Conservation (phyloP, 1,140 invertebrate species). For the Bombus pyrosoma region DNA sequence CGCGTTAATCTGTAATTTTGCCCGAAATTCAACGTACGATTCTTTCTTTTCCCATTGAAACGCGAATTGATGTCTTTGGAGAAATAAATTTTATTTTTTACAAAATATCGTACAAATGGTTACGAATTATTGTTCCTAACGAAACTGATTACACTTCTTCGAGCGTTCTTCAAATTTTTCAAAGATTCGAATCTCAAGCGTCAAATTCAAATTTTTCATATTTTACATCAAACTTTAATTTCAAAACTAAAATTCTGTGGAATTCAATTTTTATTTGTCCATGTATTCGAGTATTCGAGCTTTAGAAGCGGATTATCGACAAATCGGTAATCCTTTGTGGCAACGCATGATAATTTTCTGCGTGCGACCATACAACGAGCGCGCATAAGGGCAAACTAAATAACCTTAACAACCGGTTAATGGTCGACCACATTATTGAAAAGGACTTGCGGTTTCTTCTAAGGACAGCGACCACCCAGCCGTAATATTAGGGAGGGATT, state of each 20-base stretch:
- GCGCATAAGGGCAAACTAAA: slow-evolving; percentile 3
- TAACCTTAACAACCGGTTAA: slow-evolving; percentile 48
- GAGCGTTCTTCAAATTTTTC: neutral
- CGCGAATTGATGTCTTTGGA: neutral
- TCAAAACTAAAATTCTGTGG: neutral
- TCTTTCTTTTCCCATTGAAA: neutral
- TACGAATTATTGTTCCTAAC: neutral
- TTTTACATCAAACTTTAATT: too few species aligned
- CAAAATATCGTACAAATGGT: neutral
- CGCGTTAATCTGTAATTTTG: slow-evolving; percentile 39
- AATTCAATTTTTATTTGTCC: too few species aligned
- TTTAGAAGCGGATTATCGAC: neutral
- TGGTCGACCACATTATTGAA: slow-evolving; percentile 56
- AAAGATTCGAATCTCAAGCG: neutral
- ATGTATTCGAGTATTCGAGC: neutral
- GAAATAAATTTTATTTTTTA: neutral
- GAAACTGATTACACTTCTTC: neutral
- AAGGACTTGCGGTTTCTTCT: slow-evolving; percentile 70
- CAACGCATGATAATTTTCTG: slow-evolving; percentile 8
- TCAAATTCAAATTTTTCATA: neutral
- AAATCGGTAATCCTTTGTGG: neutral
- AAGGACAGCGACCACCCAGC: slow-evolving; percentile 47
- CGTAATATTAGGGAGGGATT: slow-evolving; percentile 57
- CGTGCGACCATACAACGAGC: neutral
- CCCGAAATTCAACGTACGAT: neutral